Conservation (phyloP, 2,113 vertebrate species). For the Ifrita kowaldi region DNA sequence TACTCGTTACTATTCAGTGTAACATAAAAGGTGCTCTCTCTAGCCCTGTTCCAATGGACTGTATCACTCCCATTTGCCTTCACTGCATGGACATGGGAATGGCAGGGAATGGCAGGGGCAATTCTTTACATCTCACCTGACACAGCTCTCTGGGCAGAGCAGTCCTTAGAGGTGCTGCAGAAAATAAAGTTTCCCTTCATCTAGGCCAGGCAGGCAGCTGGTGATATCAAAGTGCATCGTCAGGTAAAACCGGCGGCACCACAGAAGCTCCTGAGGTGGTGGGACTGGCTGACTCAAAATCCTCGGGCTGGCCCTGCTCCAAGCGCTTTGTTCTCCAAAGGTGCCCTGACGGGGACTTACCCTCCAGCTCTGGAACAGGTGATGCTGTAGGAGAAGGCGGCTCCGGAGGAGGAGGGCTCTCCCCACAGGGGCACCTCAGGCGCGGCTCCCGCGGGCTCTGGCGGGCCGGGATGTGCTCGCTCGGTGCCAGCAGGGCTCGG, state of each 20-base stretch:
- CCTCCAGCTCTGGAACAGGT: not conserved
- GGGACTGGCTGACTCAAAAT: not conserved
- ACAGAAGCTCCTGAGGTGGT: not conserved
- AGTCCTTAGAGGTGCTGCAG: not conserved
- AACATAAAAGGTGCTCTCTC: conserved; percentile 15
- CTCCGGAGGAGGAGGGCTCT: not conserved
- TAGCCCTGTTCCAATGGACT: not conserved
- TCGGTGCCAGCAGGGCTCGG: not conserved
- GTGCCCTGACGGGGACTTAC: not conserved
- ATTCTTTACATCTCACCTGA: not conserved
- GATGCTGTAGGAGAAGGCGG: not conserved
- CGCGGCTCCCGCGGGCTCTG: not conserved
- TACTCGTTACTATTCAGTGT: not conserved
- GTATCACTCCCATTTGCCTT: not conserved
- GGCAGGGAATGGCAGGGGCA: not conserved
- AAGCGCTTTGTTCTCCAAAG: not conserved
- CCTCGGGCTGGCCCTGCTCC: not conserved
- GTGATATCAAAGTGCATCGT: fast-evolving
- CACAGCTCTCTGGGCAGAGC: not conserved
- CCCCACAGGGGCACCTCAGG: not conserved
- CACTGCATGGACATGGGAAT: not conserved
- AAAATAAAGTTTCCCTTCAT: not conserved
- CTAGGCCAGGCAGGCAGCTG: not conserved
- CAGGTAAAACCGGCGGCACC: not conserved
- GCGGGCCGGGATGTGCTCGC: not conserved